A percentile compares a stretch with the other conserved stretches of the same genome.
These are phyloP conservation scores for Megaptera novaeangliae DNA, from an alignment of 2,113 vertebrate species.

Conservation along the genomic window DNA sequence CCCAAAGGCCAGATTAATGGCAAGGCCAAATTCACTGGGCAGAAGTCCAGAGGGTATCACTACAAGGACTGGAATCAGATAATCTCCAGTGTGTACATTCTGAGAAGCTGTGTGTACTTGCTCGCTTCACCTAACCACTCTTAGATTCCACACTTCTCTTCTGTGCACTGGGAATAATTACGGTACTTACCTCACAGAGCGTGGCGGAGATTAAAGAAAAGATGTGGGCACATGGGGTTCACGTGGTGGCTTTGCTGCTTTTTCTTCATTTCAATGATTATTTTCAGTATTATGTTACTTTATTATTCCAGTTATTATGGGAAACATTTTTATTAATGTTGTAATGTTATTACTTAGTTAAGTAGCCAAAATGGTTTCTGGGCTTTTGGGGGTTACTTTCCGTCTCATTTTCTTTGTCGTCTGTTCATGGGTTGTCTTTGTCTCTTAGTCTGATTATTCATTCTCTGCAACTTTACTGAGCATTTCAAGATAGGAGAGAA, in stretches of 20 bases:
- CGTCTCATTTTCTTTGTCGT: neutral
- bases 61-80: neutral
- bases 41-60: neutral
- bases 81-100: neutral
- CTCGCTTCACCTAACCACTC: neutral
- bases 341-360: neutral
- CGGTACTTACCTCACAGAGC: neutral
- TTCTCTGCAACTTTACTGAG: neutral
- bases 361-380: neutral
- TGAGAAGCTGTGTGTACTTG: neutral
- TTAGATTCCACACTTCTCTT: neutral
- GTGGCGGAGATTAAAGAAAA: neutral
- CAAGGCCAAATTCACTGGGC: neutral
- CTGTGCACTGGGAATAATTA: neutral
- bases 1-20: neutral
- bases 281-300: neutral
- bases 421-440: neutral
- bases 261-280: neutral
- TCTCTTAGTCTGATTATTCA: neutral
- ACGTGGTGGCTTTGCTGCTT: neutral
- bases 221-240: rapidly evolving
- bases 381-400: neutral
- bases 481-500: neutral
- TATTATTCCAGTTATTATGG: neutral
- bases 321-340: neutral